Base-by-base conservation (phyloP, 2,888 invertebrate species). In the Dromius quadrimaculatus region DNA sequence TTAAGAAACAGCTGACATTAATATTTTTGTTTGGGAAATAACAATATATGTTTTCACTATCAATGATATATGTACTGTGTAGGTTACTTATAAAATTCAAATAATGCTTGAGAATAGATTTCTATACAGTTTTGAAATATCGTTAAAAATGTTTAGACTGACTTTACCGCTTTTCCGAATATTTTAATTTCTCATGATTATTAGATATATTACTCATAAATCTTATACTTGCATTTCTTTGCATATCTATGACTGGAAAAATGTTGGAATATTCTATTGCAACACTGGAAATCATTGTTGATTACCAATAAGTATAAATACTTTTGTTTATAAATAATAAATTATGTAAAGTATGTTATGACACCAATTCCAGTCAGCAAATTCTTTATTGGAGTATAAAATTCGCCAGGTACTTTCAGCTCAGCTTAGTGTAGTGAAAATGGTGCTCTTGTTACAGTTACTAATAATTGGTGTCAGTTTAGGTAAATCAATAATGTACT, bases 11-110 rank as follows among this genome's bases (percentile, higher is more conserved):
- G 38, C 54, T 54, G 20, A 28, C 54, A 54, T 66, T 66, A 23
- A 57, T 38, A 41, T 65, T 65, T 64, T 65, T 65, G 22, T 36
- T 13, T 20, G 17, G 65, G 36, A 66, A 50, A 66, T 38, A 36
- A 66, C 54, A 66, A 54, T 66, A 54, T 66, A 13, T 65, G 38
- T 66, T 66, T 66, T 66, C 66, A 66, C 66, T 50, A 66, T 66
- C 41, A 54, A 41, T 66, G 66, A 66, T 54, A 66, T 50, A 66
- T 66, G 41, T 22, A 38, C 38, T 66, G 66, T 57, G 41, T 66
- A 66, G 66, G 57, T 57, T 54, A 54, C 50, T 50, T 20, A 22
- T 47, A 22, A 20, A 11, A 54, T 23, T 28, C 1, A 6, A 41
- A n/a, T 36, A 36, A 36, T 36, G 36, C 11, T 11, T 4, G 47